Conservation (phyloP, 2,797 vertebrate species). For the Enteromius anoplus region DNA sequence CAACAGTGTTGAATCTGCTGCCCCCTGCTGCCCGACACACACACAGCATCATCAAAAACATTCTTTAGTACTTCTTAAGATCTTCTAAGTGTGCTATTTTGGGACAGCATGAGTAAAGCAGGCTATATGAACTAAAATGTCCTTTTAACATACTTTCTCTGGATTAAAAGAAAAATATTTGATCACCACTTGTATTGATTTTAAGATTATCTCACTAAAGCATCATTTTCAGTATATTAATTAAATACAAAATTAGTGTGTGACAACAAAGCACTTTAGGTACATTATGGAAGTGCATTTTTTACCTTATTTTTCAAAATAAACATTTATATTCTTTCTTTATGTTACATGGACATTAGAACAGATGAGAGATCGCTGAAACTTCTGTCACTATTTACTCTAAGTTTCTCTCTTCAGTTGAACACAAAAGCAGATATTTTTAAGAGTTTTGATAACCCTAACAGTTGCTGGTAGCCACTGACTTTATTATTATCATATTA, state of each 20-base stretch:
- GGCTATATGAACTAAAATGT: neutral
- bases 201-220: neutral
- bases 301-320: neutral
- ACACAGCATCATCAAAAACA: neutral
- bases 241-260: neutral
- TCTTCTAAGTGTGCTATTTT: neutral
- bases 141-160: neutral
- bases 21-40: neutral
- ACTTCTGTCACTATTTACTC: neutral
- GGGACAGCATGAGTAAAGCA: neutral
- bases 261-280: no score
- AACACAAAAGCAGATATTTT: neutral
- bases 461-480: neutral
- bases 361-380: neutral
- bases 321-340: neutral
- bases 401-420: neutral
- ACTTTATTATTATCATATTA: neutral
- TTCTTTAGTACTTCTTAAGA: neutral
- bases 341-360: neutral
- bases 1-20: constrained; percentile 1
- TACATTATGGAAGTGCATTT: no score
- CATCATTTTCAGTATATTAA: neutral
- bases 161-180: neutral
- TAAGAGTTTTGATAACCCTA: neutral
- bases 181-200: neutral